Percentiles rank a stretch among this genome's conserved stretches.
These are phyloP conservation scores for Xestobium rufovillosum DNA, from an alignment of 2,888 invertebrate species.

Conservation along the genomic window DNA sequence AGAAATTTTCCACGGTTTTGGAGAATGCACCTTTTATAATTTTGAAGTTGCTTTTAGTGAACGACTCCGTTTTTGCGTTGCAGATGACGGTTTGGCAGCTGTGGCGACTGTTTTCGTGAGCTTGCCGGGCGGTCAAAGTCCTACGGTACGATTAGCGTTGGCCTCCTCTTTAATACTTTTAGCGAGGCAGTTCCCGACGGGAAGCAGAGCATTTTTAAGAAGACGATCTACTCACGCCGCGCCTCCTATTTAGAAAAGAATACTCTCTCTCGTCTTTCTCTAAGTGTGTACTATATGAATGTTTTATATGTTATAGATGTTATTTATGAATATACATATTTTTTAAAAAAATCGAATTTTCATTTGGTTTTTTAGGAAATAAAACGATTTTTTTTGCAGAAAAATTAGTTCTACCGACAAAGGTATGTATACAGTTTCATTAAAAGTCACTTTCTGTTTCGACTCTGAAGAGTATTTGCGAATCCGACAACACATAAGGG, in stretches of 20 bases:
- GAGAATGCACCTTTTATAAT: too few relatives aligned
- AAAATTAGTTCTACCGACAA: too few relatives aligned
- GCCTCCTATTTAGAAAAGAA: constrained; percentile 37
- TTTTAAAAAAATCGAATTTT: too few relatives aligned
- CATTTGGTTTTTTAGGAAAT: too few relatives aligned
- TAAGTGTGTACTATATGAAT: constrained; percentile 25
- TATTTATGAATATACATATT: constrained; percentile 35
- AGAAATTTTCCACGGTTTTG: constrained; percentile 5
- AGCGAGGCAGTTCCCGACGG: constrained; percentile 50
- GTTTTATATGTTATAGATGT: constrained; percentile 36
- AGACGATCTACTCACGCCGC: constrained; percentile 51
- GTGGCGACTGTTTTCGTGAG: constrained; percentile 86
- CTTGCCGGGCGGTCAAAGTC: constrained; percentile 75
- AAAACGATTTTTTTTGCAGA: too few relatives aligned
- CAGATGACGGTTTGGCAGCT: constrained; percentile 78
- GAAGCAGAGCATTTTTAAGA: constrained; percentile 52
- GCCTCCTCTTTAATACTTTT: constrained; percentile 73
- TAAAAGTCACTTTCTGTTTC: too few relatives aligned
- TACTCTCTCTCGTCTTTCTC: constrained; percentile 23
- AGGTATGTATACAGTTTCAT: too few relatives aligned
- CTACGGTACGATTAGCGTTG: constrained; percentile 70
- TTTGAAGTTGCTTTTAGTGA: too few relatives aligned
- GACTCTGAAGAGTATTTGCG: too few relatives aligned
- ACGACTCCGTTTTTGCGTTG: too few relatives aligned
- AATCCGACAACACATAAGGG: too few relatives aligned